These are phyloP conservation scores for Falco cherrug DNA, from an alignment of 2,797 vertebrate species.

Conservation along the genomic window DNA sequence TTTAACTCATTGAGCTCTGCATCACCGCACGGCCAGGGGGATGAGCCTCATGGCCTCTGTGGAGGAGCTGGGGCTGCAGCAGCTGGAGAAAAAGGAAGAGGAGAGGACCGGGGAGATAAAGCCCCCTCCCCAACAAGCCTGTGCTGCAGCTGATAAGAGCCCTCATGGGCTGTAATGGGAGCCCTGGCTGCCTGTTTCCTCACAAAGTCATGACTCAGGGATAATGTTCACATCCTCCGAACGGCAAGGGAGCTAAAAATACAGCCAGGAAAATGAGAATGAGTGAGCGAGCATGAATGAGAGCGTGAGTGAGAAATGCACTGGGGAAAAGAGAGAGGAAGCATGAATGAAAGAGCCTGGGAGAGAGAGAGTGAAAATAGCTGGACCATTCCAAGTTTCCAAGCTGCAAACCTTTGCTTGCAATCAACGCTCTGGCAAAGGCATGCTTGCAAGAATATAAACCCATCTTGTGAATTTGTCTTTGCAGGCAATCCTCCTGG, in stretches of 20 bases:
- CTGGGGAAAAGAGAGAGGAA: constrained; percentile 28
- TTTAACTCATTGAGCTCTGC: constrained; percentile 17
- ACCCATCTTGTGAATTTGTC: background rate
- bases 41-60: background rate
- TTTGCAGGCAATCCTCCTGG: background rate
- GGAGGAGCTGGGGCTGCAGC: background rate
- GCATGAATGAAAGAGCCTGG: constrained; percentile 43
- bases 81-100: constrained; percentile 18
- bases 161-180: constrained; percentile 50
- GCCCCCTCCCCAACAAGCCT: constrained; percentile 42
- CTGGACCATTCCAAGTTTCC: background rate
- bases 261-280: constrained; percentile 64
- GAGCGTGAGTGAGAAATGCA: constrained; percentile 67
- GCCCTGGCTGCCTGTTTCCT: constrained; percentile 72
- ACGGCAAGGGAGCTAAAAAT: constrained; percentile 75
- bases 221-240: constrained; percentile 75
- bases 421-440: constrained; percentile 15
- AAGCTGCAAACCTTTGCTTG: constrained; percentile 43
- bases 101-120: background rate
- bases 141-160: constrained; percentile 69
- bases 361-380: background rate
- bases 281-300: constrained; percentile 49
- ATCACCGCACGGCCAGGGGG: background rate
- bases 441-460: background rate
- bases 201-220: constrained; percentile 77